Base-by-base conservation (phyloP, 2,888 invertebrate species). In the Pammene aurita region DNA sequence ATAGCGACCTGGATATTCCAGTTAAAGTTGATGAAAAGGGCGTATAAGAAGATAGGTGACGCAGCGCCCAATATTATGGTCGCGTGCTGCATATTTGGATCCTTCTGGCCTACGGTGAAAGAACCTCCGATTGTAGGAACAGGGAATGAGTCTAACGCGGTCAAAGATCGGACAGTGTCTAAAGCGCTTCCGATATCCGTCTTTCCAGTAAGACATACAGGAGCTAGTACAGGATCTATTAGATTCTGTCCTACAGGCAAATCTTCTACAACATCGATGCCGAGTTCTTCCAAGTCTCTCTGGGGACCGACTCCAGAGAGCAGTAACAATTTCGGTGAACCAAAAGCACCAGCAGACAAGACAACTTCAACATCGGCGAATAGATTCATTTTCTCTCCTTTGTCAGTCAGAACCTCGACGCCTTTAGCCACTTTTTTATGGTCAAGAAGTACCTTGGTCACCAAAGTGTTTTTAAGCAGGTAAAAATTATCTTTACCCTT, bases 391-490 rank as follows among this genome's bases (percentile, higher is more conserved):
- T 35, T 71, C 18, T 70, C 16, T 0, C 66, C 69, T 26, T 68
- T 54, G 52, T 62, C 61, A 42, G 64, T 68, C 0, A 63, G 46
- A 26, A 65, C 71, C 54, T 61, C 54, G 5, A 76, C 77, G 13
- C 77, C 76, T 11, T 72, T 26, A 13, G 76, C 77, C 7, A 73
- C 77, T 7, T 72, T 74, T 4, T 70, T 42, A 9, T 71, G 61
- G 52, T 74, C 67, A 7, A 73, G 58, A 50, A 74, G 61, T 1
- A 78, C 44, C 72, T 75, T 78, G 11, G 73, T 74, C 0, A 70
- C 76, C 35, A 75, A 61, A 55, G 76, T 68, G 6, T 76, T 72
- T 67, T 78, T 78, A 0, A 76, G 60, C 4, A 78, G 48, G 42
- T 72, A 67, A 0, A 78, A 71, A 14, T 78, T 77, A 35, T 57